Evolutionary conservation across 2,797 vertebrate genomes (phyloP), one percentile per base, ranked within the genome.

Genomic region (Periparus ater): DNA sequence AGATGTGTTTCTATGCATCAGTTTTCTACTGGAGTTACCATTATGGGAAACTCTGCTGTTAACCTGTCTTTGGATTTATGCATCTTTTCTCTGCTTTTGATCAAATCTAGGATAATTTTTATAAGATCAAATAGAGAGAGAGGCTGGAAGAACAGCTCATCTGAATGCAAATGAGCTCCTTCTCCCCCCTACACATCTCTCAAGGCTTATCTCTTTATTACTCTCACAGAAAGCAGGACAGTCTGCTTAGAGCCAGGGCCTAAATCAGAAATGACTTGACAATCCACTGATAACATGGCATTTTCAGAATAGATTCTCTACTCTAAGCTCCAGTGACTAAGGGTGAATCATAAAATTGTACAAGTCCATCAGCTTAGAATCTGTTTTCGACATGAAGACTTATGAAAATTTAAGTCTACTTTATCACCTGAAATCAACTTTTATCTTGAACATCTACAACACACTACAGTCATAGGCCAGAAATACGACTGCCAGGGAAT

Each of bases 261-360:
- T 96, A 96, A 96, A 96, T 91, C 88, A 91, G 89, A 93, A 95
- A 94, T 88, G 38, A 96, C 71, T 81, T 91, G 83, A 89, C 85
- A 96, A 93, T 67, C 54, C 67, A 91, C 76, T 88, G 84, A 85
- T 95, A 95, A 93, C 63, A 55, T 23, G 58, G 76, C 86, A 86
- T 85, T 96, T 94, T 86, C 45, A 38, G 83, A 93, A 88, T 74
- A 86, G 40, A 94, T 80, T 92, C 73, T 80, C 57, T 81, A 19
- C 85, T 92, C 71, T 93, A 70, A 92, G 44, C 50, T 85, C n/a
- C 72, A 75, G 36, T 86, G 85, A 91, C 63, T 63, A 66, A 61
- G 88, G 58, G 17, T 79, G 88, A 95, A 89, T 91, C 85, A 89
- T 42, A 89, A 95, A 89, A 86, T 40, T 82, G 70, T 72, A 76